Base-by-base conservation (phyloP, 2,797 vertebrate species). In the Glyptemys insculpta region DNA sequence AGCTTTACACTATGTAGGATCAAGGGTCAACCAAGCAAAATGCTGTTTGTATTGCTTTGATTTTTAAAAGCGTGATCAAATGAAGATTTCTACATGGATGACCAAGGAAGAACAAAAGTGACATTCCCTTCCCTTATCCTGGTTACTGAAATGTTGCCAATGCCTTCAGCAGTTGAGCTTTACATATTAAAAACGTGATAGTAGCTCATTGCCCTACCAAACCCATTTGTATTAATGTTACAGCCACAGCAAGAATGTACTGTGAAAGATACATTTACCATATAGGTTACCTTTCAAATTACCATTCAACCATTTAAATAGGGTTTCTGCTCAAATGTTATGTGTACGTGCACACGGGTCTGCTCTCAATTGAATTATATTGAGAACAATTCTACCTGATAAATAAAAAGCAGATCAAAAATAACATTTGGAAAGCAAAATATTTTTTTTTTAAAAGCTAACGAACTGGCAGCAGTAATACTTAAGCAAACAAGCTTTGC, bases 371-470 rank as follows among this genome's bases (percentile, higher is more conserved):
- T 97, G 92, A 85, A 81, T 19, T 89, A 87, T 29, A 85, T 3
- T 89, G 88, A 88, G 96, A 97, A 97, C 96, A 97, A 94, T 86
- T 96, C 93, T 97, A 98, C 98, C 95, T 97, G 97, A 97, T 96
- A 98, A 98, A 98, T 97, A 97, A 97, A 97, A 93, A 97, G 97
- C 90, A 97, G 98, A 97, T 97, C 94, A 95, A 97, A 97, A 98
- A 97, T 96, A 97, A 97, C 97, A 95, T 94, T 94, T 97, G 97
- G 97, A 96, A 92, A 95, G 93, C 89, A 74, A 90, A 85, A 95
- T 93, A 76, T 94, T 97, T 96, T 52, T 96, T 96, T 94, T 49
- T 47, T 68, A 94, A 62, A 96, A 98, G 97, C 94, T 93, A 97
- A 95, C 86, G 96, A 96, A 79, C 95, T 97, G 97, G 98, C 97